These are phyloP conservation scores for Hippocampus kuda DNA, from an alignment of 2,797 vertebrate genomes.

Conservation along the genomic window DNA sequence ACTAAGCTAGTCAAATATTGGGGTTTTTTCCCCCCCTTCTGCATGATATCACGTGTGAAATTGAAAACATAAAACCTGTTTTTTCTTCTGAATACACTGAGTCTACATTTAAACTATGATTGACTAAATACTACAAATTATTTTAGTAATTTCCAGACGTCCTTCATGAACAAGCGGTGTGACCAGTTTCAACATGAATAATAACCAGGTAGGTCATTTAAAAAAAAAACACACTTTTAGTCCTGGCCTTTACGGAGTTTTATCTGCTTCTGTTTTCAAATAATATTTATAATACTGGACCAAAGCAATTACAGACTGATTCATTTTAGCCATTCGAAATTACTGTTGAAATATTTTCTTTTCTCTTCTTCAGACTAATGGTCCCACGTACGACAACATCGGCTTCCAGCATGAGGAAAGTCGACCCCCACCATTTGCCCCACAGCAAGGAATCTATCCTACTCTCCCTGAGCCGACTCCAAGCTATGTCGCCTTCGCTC, in stretches of 20 bases:
- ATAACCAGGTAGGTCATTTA: conserved; percentile 29
- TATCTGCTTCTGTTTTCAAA: neutral
- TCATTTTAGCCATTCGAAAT: no score
- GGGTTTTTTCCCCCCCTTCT: no score
- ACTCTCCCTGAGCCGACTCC: conserved; percentile 9
- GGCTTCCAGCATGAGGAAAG: conserved; percentile 45
- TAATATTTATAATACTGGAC: neutral
- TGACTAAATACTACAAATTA: neutral
- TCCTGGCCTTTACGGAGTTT: neutral
- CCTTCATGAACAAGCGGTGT: neutral
- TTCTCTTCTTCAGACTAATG: conserved; percentile 17
- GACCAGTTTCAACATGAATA: conserved; percentile 26
- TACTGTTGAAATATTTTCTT: neutral
- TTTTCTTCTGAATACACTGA: neutral
- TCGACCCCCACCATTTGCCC: conserved; percentile 21
- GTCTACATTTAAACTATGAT: neutral
- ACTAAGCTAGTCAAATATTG: no score
- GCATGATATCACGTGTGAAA: no score
- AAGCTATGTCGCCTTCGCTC: conserved; percentile 6
- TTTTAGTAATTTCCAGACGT: neutral
- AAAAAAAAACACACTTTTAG: neutral
- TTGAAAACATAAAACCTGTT: neutral
- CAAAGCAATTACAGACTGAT: no score
- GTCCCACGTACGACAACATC: conserved; percentile 41
- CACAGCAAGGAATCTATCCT: conserved; percentile 15